These are phyloP conservation scores for Holothuria glaberrima DNA, from an alignment of 35 echinoderm and acorn worm genomes.

Conservation along the genomic window DNA sequence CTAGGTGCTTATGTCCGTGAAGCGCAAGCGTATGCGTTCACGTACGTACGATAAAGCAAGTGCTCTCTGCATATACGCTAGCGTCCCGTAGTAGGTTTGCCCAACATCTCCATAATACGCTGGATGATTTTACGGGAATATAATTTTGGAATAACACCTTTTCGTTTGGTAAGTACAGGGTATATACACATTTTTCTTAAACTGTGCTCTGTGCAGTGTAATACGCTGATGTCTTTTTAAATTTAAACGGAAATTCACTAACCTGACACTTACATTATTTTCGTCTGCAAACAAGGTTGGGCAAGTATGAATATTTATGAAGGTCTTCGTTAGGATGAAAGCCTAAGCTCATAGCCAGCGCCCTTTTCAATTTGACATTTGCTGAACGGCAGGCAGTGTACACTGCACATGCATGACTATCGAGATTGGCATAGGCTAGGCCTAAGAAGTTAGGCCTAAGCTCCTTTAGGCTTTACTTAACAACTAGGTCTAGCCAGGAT, in stretches of 20 bases:
- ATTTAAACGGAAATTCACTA: too few species aligned
- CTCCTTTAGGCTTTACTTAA: neutral
- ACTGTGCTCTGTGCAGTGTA: too few species aligned
- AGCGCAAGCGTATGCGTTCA: too few species aligned
- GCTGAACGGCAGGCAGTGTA: neutral
- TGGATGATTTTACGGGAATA: slow-evolving; percentile 53
- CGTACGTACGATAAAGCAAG: neutral
- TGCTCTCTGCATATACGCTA: slow-evolving; percentile 25
- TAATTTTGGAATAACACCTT: slow-evolving; percentile 41
- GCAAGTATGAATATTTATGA: slow-evolving; percentile 11
- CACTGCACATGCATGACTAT: neutral
- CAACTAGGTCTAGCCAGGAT: too few species aligned
- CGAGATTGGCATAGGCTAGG: neutral
- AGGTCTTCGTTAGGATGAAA: slow-evolving; percentile 23
- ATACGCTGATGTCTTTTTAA: too few species aligned
- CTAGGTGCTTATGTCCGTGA: too few species aligned
- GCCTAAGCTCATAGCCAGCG: slow-evolving; percentile 44
- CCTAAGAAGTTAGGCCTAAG: too few species aligned
- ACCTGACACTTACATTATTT: too few species aligned
- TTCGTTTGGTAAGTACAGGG: slow-evolving; percentile 19
- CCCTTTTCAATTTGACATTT: slow-evolving; percentile 33
- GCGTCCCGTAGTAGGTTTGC: slow-evolving; percentile 44
- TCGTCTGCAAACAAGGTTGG: neutral
- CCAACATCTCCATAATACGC: slow-evolving; percentile 10
- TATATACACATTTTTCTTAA: too few species aligned